These are phyloP conservation scores for Philypnodon macrostomus DNA, from an alignment of 2,797 vertebrate species.

Conservation along the genomic window DNA sequence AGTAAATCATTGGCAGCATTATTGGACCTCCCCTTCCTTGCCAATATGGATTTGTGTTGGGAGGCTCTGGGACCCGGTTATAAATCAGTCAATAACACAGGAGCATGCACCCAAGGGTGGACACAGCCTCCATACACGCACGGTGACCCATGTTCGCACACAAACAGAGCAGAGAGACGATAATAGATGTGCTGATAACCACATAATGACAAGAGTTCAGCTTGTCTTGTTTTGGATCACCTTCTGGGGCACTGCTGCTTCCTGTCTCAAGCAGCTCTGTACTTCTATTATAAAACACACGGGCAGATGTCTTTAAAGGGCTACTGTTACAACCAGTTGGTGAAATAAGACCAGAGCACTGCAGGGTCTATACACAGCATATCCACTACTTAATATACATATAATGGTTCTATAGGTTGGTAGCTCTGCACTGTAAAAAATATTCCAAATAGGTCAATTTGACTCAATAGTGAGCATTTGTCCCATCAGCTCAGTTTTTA, in stretches of 20 bases:
- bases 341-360: background rate
- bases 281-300: background rate
- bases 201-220: slow-evolving; percentile 12
- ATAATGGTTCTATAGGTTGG: no score
- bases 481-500: no score
- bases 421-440: no score
- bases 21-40: slow-evolving; percentile 53
- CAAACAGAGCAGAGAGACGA: slow-evolving; percentile 7
- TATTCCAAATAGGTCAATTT: no score
- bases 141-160: slow-evolving; percentile 12
- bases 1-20: slow-evolving; percentile 70
- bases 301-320: background rate
- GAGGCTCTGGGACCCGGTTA: slow-evolving; percentile 39
- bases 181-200: slow-evolving; percentile 32
- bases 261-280: slow-evolving; percentile 6
- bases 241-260: slow-evolving; percentile 3
- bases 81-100: slow-evolving; percentile 62
- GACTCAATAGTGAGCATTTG: no score
- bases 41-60: slow-evolving; percentile 62
- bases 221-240: slow-evolving; percentile 15
- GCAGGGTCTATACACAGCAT: no score
- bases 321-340: background rate
- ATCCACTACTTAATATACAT: no score
- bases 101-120: slow-evolving; percentile 14
- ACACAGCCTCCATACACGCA: slow-evolving; percentile 16